Percentiles rank a stretch among this genome's conserved stretches.
These are phyloP conservation scores for Elmis aenea DNA, from an alignment of 2,888 invertebrate genomes.

Conservation along the genomic window DNA sequence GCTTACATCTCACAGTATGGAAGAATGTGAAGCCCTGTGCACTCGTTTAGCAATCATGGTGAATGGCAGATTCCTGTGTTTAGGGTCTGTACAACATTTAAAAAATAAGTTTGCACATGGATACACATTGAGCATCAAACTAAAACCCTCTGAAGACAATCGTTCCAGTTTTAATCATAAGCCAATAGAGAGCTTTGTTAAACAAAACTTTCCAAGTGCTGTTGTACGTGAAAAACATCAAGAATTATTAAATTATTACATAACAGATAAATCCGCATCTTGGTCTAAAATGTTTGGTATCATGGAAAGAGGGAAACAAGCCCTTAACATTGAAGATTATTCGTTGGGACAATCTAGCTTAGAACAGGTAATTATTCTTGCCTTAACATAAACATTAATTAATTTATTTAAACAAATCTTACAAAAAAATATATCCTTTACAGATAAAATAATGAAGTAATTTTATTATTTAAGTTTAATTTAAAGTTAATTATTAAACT, in stretches of 20 bases:
- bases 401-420: no score
- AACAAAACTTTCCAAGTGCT: conserved; percentile 34
- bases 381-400: no score
- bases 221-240: conserved; percentile 62
- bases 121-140: conserved; percentile 44
- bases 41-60: conserved; percentile 80
- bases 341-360: conserved; percentile 76
- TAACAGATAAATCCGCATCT: conserved; percentile 53
- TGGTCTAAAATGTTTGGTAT: conserved; percentile 75
- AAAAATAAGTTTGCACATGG: conserved; percentile 73
- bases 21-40: conserved; percentile 81
- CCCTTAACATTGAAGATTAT: conserved; percentile 67
- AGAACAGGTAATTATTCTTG: no score
- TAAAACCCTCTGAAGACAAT: conserved; percentile 32
- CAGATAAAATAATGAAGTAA: no score
- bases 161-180: conserved; percentile 5
- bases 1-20: conserved; percentile 83
- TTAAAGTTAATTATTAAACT: no score
- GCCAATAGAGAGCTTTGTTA: conserved; percentile 34
- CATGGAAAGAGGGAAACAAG: conserved; percentile 54
- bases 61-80: conserved; percentile 72
- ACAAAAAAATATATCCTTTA: no score
- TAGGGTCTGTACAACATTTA: conserved; percentile 76
- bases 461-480: no score
- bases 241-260: conserved; percentile 68